Conservation (phyloP, 1,140 invertebrate species). For the Drosophila aff. region DNA sequence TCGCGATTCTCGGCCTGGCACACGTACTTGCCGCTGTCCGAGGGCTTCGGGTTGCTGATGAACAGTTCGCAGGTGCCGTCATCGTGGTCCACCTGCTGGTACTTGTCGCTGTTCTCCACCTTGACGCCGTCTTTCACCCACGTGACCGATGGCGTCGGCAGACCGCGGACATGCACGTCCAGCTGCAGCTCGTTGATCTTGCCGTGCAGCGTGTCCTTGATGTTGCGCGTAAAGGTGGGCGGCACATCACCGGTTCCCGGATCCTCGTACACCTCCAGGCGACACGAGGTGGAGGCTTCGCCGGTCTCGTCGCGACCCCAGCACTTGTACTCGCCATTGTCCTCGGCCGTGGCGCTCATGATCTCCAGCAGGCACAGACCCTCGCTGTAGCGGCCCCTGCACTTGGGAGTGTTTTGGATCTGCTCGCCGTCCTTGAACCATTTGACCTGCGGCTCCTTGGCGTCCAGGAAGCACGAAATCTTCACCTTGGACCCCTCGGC, state of each 20-base stretch:
- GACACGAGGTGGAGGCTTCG: slow-evolving; percentile 73
- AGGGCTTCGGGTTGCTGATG: slow-evolving; percentile 87
- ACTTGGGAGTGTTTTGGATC: slow-evolving; percentile 84
- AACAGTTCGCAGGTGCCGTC: slow-evolving; percentile 91
- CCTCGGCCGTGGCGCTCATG: slow-evolving; percentile 86
- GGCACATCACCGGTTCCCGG: slow-evolving; percentile 80
- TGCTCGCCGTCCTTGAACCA: slow-evolving; percentile 91
- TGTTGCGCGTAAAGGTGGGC: slow-evolving; percentile 83
- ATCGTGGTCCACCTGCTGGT: slow-evolving; percentile 86
- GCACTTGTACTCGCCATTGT: slow-evolving; percentile 89
- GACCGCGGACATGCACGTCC: slow-evolving; percentile 90
- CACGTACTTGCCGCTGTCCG: slow-evolving; percentile 91
- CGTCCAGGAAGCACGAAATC: slow-evolving; percentile 94
- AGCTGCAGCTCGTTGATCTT: slow-evolving; percentile 90
- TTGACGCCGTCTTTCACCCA: slow-evolving; percentile 92
- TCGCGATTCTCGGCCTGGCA: slow-evolving; percentile 88
- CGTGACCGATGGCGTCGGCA: slow-evolving; percentile 89
- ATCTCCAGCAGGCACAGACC: slow-evolving; percentile 88
- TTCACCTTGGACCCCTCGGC: slow-evolving; percentile 91
- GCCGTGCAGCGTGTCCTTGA: slow-evolving; percentile 88
- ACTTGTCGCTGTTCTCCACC: slow-evolving; percentile 85
- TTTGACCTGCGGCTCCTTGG: slow-evolving; percentile 89
- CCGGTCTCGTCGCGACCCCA: slow-evolving; percentile 87
- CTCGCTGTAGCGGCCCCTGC: slow-evolving; percentile 87
- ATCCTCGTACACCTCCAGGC: slow-evolving; percentile 74